Evolutionary conservation across 1,140 invertebrate species (phyloP), one percentile per base, ranked within the genome.

Genomic region (Trigoniulus corallinus): DNA sequence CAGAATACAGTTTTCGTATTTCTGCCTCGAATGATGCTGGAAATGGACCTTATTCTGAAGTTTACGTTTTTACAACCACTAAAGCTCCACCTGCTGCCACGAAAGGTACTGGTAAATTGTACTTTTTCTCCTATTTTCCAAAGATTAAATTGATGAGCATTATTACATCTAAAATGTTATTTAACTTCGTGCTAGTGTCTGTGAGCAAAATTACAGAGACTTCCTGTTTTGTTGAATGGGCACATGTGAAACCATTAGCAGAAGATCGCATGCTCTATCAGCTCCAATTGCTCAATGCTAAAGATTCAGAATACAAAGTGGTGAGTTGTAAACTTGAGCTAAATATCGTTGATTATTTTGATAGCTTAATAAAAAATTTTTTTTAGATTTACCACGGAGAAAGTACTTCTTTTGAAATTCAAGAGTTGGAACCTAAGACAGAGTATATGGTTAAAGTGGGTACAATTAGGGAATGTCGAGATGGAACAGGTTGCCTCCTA

Each of bases 11-110:
- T 58, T 89, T 91, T 67, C 72, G 84, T 49, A 84, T 92, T 58
- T 81, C 75, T 57, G 85, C 85, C 40, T 74, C 77, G 48, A 88
- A 85, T 65, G 80, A 83, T 62, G 84, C 83, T 37, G 86, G 87
- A 1, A 73, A 80, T 57, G 86, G 88, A 21, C 76, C 78, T 15
- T 85, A 76, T 67, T 84, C 83, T 1, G 71, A 75, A 48, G 70
- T 77, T 21, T 74, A 75, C 58, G 67, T 72, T 45, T 84, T 80
- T 59, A 68, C 67, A 46, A 89, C 86, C n/a, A 73, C 66, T 45
- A 76, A 80, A 57, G 81, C 85, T 23, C 81, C 83, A 46, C 86
- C 86, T 18, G 75, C 79, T 41, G 73, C 79, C 52, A 69, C 82
- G n/a, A 84, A 81, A 74, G 71, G 75, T n/a, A n/a, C n/a, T n/a